phyloP scores from a whole-genome alignment of 1,140 invertebrate species.

The Lutraria rhynchaena region DNA sequence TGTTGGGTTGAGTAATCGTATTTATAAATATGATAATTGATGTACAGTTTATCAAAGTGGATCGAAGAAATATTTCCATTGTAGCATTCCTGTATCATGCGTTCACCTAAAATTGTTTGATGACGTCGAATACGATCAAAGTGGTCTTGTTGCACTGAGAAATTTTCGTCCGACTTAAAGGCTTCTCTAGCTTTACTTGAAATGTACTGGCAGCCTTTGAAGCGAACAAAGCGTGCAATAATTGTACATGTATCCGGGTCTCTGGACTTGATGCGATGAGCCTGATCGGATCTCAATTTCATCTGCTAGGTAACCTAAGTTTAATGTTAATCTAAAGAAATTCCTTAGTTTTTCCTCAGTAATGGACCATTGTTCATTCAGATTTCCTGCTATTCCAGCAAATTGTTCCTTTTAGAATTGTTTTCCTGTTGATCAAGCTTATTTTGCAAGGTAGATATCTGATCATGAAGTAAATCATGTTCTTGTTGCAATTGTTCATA shows the following conservation, averaged over 20 bases:
- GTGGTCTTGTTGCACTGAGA: slow-evolving; percentile 18
- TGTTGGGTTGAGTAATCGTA: slow-evolving; percentile 1
- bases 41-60: slow-evolving; percentile 4
- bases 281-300: slow-evolving; percentile 20
- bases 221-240: slow-evolving; percentile 29
- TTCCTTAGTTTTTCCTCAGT: not conserved
- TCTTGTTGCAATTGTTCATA: slow-evolving; percentile 25
- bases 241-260: slow-evolving; percentile 18
- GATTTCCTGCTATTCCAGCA: slow-evolving; percentile 4
- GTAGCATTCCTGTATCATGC: slow-evolving; percentile 29
- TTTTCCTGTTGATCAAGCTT: slow-evolving; percentile 21
- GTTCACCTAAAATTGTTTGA: slow-evolving; percentile 22
- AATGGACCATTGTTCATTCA: not conserved
- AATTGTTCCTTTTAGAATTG: slow-evolving; percentile 5
- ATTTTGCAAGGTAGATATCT: slow-evolving; percentile 3
- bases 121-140: slow-evolving; percentile 15
- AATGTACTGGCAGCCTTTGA: slow-evolving; percentile 12
- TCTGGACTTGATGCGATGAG: slow-evolving; percentile 8
- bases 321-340: slow-evolving; percentile 8
- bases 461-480: slow-evolving; percentile 3
- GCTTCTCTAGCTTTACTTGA: not conserved
- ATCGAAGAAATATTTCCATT: slow-evolving; percentile 10
- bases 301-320: slow-evolving; percentile 11
- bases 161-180: not conserved
- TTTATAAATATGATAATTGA: slow-evolving; percentile 18